Evolutionary conservation across 2,113 vertebrate species (phyloP), one percentile per base, ranked within the genome.

Genomic region (Phrynosoma platyrhinos): DNA sequence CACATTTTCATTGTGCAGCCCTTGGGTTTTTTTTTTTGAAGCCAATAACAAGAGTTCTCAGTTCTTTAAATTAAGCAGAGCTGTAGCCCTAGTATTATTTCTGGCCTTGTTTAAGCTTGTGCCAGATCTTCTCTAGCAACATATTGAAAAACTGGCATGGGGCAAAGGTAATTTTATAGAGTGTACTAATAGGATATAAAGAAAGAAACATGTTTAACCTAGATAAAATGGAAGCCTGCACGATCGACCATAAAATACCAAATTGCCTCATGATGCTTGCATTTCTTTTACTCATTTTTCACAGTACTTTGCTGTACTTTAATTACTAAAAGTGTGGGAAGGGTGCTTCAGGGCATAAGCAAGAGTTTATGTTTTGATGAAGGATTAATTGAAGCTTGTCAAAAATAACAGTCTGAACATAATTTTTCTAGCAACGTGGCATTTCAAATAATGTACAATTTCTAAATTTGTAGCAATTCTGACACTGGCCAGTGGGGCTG

Each of bases 241-340:
- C 8, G 52, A 40, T 62, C 40, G 71, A 47, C 30, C n/a, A 1
- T 18, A 16, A 80, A 52, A 58, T 40, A 87, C n/a, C 62, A 89
- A 79, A 79, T 42, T 40, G 27, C 58, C n/a, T 72, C 3, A 0
- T 76, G 30, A 21, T 58, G 0, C 20, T 90, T 80, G 12, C 2
- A 3, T 84, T 1, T 88, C 10, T 86, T 86, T 72, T 32, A 82
- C n/a, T 91, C 72, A 40, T 18, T 88, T 64, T 88, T 84, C 30
- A 47, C 25, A 62, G 53, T 32, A 32, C 21, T 72, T 0, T 53
- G 72, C 53, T 83, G 47, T 80, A 79, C 64, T 4, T 89, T 71
- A 18, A 2, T 87, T 86, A 83, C n/a, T 62, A 90, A 68, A 88
- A 32, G 10, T 89, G 52, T 88, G 83, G 81, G 87, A 87, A 30